Conservation (phyloP, 2,797 vertebrate species). For the Urocyon cinereoargenteus region DNA sequence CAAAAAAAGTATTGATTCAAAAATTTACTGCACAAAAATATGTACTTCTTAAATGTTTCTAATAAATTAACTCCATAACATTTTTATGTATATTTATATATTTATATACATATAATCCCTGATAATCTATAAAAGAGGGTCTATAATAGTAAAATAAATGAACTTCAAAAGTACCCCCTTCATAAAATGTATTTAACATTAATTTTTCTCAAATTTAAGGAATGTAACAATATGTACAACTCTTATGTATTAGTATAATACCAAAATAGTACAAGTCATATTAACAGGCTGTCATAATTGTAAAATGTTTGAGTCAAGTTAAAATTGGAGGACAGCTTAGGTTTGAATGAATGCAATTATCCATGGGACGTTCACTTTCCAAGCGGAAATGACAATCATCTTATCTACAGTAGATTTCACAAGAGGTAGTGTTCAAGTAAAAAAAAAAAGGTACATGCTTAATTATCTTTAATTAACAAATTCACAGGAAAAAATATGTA, state of each 20-base stretch:
- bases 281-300: slow-evolving; percentile 83
- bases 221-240: slow-evolving; percentile 91
- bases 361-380: slow-evolving; percentile 83
- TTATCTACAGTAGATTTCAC: slow-evolving; percentile 92
- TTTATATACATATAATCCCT: slow-evolving; percentile 89
- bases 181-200: slow-evolving; percentile 90
- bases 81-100: slow-evolving; percentile 86
- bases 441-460: slow-evolving; percentile 86
- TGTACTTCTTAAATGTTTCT: slow-evolving; percentile 90
- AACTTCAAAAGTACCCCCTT: slow-evolving; percentile 90
- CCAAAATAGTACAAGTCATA: slow-evolving; percentile 87
- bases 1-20: slow-evolving; percentile 89
- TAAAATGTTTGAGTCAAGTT: slow-evolving; percentile 84
- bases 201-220: slow-evolving; percentile 87
- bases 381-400: slow-evolving; percentile 85
- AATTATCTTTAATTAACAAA: slow-evolving; percentile 83
- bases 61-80: slow-evolving; percentile 91
- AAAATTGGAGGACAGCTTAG: slow-evolving; percentile 83
- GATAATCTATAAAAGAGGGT: slow-evolving; percentile 92
- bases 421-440: slow-evolving; percentile 91
- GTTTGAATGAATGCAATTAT: slow-evolving; percentile 76
- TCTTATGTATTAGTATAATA: slow-evolving; percentile 87
- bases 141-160: slow-evolving; percentile 91
- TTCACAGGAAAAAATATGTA: slow-evolving; percentile 61
- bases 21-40: slow-evolving; percentile 91